Evolutionary conservation across 2,888 invertebrate species (phyloP), one percentile per base, ranked within the genome.

Genomic region (Polymixis flavicincta): DNA sequence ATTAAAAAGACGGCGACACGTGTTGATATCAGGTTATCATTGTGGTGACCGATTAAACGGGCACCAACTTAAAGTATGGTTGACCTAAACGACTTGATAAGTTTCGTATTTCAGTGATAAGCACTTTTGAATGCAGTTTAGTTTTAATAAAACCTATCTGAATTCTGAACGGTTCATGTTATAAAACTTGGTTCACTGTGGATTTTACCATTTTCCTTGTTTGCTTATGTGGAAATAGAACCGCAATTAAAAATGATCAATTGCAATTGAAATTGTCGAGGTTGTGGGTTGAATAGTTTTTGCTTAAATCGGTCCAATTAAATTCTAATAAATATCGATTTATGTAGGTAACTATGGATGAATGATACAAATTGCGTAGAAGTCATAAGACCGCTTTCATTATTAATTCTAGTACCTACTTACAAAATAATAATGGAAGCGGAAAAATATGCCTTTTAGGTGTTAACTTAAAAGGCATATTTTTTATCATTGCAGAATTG

Each of bases 41-140:
- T 59, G 64, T 63, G 68, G 65, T 85, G 84, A 80, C 84, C 80
- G 84, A 76, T 83, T 66, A 80, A 80, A 61, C 54, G 48, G 25
- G 60, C 85, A 50, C 54, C 54, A 71, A 54, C 69, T 73, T 65
- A 68, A 82, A 74, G 82, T 80, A 81, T 59, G 52, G 68, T 77
- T 82, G 85, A 83, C 85, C 82, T 74, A 71, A 74, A 71, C 75
- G 68, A 61, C 71, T 71, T 74, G 83, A 85, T 85, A 77, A 85
- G 77, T 82, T 77, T 85, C 77, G 48, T 77, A 85, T 85, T 77
- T 77, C 71, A 72, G n/a, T 65, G 83, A 83, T 85, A 83, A 83
- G 76, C 65, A 74, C 17, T 71, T 64, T 59, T 77, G 48, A 77
- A 37, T 78, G 66, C 78, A 82, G 42, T 76, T 66, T 32, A 61